A percentile compares a stretch with the other conserved stretches of the same genome.
Evolutionary conservation across 2,888 invertebrate genomes (phyloP).

Genomic region (Mylabris sibirica): DNA sequence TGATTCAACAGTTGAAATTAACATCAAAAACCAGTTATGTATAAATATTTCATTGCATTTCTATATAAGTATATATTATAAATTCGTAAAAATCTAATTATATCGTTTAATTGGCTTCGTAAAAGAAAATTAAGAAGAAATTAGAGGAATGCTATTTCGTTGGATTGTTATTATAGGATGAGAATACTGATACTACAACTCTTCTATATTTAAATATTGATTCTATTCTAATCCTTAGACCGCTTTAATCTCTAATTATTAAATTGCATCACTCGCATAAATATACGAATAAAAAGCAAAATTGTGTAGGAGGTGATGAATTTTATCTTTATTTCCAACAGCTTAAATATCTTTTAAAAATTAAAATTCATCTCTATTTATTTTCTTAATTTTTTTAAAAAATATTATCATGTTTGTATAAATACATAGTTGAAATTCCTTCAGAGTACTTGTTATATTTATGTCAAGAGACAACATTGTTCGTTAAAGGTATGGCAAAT

Average conservation of each 20-base stretch:
- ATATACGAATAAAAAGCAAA: not conserved
- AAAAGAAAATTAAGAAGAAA: not conserved
- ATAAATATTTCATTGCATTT: not conserved
- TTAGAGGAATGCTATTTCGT: not conserved
- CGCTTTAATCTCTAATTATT: not conserved
- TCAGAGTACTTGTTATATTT: conserved; percentile 34
- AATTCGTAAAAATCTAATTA: conserved; percentile 4
- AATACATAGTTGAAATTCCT: conserved; percentile 33
- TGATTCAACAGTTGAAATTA: not conserved
- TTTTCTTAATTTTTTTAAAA: not conserved
- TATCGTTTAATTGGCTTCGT: conserved; percentile 6
- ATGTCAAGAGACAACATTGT: conserved; percentile 28
- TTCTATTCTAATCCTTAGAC: not conserved
- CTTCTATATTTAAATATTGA: conserved; percentile 8
- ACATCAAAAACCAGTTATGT: not conserved
- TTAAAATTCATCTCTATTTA: conserved; percentile 11
- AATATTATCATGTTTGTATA: conserved; percentile 25
- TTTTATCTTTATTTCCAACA: not conserved
- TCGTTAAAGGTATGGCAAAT: conserved; percentile 28
- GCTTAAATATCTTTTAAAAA: not conserved
- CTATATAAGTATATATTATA: not conserved
- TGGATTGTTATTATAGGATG: not conserved
- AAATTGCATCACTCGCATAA: conserved; percentile 1
- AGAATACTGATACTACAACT: not conserved
- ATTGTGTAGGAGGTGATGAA: conserved; percentile 6